Conservation (phyloP, 2,888 invertebrate species). For the Oxyteleia sp. region DNA sequence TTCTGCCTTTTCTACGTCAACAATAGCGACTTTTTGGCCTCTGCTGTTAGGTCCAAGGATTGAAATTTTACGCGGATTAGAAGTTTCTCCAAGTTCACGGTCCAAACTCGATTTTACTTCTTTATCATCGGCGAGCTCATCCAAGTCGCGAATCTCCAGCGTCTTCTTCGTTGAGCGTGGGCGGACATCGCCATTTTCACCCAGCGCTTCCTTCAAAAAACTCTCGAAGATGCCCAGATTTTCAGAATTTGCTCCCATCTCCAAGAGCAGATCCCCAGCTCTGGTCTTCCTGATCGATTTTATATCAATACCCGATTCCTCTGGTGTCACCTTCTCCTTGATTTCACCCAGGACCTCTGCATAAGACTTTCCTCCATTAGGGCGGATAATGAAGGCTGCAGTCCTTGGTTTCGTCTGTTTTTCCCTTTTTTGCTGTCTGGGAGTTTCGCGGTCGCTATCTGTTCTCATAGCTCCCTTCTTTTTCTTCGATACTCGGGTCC, state of each 20-base stretch:
- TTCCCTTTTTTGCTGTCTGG: no score
- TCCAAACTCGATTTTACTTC: not conserved
- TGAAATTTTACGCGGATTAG: not conserved
- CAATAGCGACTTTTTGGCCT: conserved; percentile 8
- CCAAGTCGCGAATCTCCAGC: not conserved
- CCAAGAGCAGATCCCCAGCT: conserved; percentile 42
- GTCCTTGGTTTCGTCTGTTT: not conserved
- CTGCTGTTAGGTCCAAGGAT: not conserved
- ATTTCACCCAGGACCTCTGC: conserved; percentile 36
- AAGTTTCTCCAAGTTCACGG: not conserved
- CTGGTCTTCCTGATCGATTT: conserved; percentile 42
- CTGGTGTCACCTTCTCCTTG: conserved; percentile 26
- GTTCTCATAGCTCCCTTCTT: no score
- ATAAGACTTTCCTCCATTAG: conserved; percentile 40
- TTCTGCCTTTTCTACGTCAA: conserved; percentile 13
- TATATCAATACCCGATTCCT: conserved; percentile 13
- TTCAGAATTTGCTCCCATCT: conserved; percentile 31
- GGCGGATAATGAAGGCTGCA: conserved; percentile 5
- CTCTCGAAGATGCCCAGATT: not conserved
- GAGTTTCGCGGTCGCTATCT: no score
- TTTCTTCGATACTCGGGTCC: no score
- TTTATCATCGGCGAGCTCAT: not conserved
- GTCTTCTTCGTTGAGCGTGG: no score
- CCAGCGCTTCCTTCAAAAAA: not conserved
- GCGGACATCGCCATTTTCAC: not conserved